Percentiles rank a stretch among this genome's conserved stretches.
Evolutionary conservation across 2,888 invertebrate genomes (phyloP).

Genomic region (Tridacna crocea): DNA sequence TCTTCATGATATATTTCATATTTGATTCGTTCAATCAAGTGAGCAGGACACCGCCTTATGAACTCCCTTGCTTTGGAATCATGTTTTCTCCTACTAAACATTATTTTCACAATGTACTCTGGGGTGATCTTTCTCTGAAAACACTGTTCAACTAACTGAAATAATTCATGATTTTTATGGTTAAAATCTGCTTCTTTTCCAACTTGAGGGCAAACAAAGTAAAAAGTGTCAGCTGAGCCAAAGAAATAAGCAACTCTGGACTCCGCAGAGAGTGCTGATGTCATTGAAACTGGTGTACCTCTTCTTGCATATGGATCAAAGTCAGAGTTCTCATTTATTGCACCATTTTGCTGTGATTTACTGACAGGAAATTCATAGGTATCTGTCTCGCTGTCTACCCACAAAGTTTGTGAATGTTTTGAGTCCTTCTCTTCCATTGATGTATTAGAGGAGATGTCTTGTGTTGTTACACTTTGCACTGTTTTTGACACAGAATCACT

Average conservation of each 20-base stretch:
- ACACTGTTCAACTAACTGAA: slow-evolving; percentile 71
- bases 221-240: slow-evolving; percentile 50
- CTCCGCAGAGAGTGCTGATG: slow-evolving; percentile 47
- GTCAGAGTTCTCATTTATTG: background rate
- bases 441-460: background rate
- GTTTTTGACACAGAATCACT: background rate
- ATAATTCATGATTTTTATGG: slow-evolving; percentile 52
- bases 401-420: background rate
- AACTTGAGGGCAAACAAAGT: slow-evolving; percentile 58
- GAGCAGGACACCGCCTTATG: slow-evolving; percentile 46
- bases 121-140: slow-evolving; percentile 73
- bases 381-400: background rate
- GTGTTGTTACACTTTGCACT: background rate
- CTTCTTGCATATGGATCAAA: slow-evolving; percentile 49
- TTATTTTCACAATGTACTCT: slow-evolving; percentile 68
- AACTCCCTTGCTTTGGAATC: slow-evolving; percentile 65
- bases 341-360: background rate
- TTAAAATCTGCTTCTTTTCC: slow-evolving; percentile 50
- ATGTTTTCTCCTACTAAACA: slow-evolving; percentile 66
- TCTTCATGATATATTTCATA: slow-evolving; percentile 44
- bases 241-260: slow-evolving; percentile 49
- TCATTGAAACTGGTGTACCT: slow-evolving; percentile 49
- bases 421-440: background rate
- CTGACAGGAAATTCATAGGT: background rate
- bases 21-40: slow-evolving; percentile 53